These are phyloP conservation scores for Pristiophorus japonicus DNA, from an alignment of 2,113 vertebrate genomes.

Conservation along the genomic window DNA sequence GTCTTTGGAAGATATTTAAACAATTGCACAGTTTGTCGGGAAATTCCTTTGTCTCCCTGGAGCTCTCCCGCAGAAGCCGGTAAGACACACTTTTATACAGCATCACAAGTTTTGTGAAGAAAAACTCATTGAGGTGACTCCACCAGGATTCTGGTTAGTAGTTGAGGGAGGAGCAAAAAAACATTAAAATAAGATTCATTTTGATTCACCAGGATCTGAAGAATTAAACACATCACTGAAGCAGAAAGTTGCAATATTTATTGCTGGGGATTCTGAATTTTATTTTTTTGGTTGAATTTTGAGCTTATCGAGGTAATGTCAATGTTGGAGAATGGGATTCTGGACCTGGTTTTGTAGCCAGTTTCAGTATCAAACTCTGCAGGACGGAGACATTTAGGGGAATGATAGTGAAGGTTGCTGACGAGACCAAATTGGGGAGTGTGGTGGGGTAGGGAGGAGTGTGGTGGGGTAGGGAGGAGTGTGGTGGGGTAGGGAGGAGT, in stretches of 20 bases:
- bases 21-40: rapidly evolving
- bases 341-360: neutral
- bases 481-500: too few relatives aligned
- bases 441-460: too few relatives aligned
- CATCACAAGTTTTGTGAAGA: conserved; percentile 44
- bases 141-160: conserved; percentile 46
- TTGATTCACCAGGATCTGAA: neutral
- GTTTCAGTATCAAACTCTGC: neutral
- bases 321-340: neutral
- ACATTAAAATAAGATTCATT: neutral
- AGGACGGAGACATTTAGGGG: neutral
- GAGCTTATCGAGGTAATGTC: neutral
- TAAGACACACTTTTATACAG: conserved; percentile 37
- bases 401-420: neutral
- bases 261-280: neutral
- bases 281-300: neutral
- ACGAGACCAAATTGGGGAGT: neutral
- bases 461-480: too few relatives aligned
- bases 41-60: rapidly evolving
- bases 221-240: neutral
- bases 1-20: conserved; percentile 45
- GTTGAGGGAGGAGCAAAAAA: too few relatives aligned
- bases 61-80: neutral
- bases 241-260: neutral
- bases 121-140: conserved; percentile 44